Conservation (phyloP, 64 coral and sea anemone species). For the Montipora foliosa region DNA sequence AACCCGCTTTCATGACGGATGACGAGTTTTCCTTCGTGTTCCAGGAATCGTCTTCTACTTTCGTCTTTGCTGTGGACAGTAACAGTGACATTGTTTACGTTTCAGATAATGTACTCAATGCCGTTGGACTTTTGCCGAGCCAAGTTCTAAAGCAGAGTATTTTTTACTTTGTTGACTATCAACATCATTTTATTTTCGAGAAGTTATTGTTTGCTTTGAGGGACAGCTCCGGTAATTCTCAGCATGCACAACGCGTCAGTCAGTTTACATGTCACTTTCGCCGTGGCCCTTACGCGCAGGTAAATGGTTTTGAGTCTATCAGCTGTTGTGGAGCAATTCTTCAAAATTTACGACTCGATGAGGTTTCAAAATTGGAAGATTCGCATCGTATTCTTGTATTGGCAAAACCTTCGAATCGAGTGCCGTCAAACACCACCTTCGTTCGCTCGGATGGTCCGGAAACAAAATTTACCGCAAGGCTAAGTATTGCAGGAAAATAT, state of each 20-base stretch:
- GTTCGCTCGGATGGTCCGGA: background rate
- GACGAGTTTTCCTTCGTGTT: conserved; percentile 9
- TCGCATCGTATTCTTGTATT: background rate
- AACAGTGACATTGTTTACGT: background rate
- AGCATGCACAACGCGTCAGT: background rate
- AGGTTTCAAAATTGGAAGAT: background rate
- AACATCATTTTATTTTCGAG: background rate
- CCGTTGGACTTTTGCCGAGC: background rate
- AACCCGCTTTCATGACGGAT: background rate
- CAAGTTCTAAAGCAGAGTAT: background rate
- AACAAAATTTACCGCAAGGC: conserved; percentile 12
- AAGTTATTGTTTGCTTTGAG: background rate
- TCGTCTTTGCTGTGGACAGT: conserved; percentile 7
- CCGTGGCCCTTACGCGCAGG: background rate
- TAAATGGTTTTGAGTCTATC: background rate
- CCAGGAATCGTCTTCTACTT: background rate
- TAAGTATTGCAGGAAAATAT: conserved; percentile 13
- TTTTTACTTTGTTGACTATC: background rate
- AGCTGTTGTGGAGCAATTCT: background rate
- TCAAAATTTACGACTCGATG: background rate
- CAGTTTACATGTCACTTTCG: background rate
- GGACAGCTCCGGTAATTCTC: background rate
- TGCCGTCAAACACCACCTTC: background rate
- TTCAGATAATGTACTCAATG: conserved; percentile 14
- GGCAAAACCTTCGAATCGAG: conserved; percentile 20